Evolutionary conservation across 2,113 vertebrate species (phyloP), one percentile per base, ranked within the genome.

Genomic region (Passer domesticus): DNA sequence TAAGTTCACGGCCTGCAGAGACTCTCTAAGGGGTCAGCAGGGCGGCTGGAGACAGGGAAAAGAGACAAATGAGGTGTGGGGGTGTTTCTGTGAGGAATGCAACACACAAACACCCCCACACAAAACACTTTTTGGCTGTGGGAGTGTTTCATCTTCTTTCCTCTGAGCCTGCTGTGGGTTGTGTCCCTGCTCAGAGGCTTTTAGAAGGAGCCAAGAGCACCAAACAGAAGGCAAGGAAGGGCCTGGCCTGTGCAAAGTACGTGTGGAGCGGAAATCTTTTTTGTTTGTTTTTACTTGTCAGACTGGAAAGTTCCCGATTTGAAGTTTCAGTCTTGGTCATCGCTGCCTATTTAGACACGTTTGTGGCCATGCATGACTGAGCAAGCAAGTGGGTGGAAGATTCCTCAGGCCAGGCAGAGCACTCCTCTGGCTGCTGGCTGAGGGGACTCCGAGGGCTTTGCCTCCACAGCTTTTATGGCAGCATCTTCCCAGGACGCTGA

Each of bases 291-390:
- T 55, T 15, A 85, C 68, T 83, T 21, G 55, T 67, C 1, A 1
- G 55, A 69, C 81, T 59, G 74, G 84, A 31, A 95, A 81, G 85
- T 94, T 95, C 80, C 90, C 58, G 68, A 70, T 95, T 74, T 63
- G n/a, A 73, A 76, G 75, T 96, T 96, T 97, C 94, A 83, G 76
- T 67, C 85, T 96, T 78, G 80, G 82, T 96, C 93, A 78, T 88
- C 4, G 0, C 52, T 83, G 64, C 85, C 37, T 60, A 88, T 76
- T 86, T 79, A 69, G 75, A 35, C 87, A 86, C 52, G 78, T 89
- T 92, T 3, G 28, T 41, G 47, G 52, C 67, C 63, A 31, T 5
- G 78, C 94, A 17, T 89, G 94, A 95, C 89, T 77, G 91, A 89
- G 80, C 93, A 49, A 80, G 75, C 50, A 92, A 44, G 31, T 6